Conservation (phyloP, 2,888 invertebrate genomes). For the Serrognathus titanus region DNA sequence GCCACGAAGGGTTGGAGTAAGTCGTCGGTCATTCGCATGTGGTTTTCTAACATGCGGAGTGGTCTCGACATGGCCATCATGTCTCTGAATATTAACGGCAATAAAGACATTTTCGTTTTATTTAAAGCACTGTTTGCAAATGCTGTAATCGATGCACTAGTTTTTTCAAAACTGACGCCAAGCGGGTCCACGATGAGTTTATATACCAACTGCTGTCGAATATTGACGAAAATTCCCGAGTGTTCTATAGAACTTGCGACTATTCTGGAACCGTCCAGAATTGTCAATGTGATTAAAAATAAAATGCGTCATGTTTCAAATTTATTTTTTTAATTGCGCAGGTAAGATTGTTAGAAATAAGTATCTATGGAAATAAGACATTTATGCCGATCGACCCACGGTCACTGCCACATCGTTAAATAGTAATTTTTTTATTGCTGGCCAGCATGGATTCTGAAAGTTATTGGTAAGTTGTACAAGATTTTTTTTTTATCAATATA, state of each 20-base stretch:
- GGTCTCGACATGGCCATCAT: conserved; percentile 18
- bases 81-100: conserved; percentile 17
- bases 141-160: neutral
- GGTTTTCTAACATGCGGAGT: conserved; percentile 19
- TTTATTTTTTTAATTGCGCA: too few relatives aligned
- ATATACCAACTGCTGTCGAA: neutral
- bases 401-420: too few relatives aligned
- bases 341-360: too few relatives aligned
- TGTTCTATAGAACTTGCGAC: neutral
- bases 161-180: neutral
- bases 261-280: neutral
- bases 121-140: neutral
- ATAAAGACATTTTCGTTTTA: conserved; percentile 13
- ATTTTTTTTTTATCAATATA: too few relatives aligned
- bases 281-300: too few relatives aligned
- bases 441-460: too few relatives aligned
- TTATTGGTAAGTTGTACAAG: too few relatives aligned
- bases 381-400: too few relatives aligned
- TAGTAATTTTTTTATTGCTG: too few relatives aligned
- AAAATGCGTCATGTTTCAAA: too few relatives aligned
- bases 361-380: too few relatives aligned
- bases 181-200: neutral
- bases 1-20: conserved; percentile 11
- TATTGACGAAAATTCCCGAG: neutral
- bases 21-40: conserved; percentile 18